These are phyloP conservation scores for Zaprionus lineosus DNA, from an alignment of 2,888 invertebrate genomes.

Conservation along the genomic window DNA sequence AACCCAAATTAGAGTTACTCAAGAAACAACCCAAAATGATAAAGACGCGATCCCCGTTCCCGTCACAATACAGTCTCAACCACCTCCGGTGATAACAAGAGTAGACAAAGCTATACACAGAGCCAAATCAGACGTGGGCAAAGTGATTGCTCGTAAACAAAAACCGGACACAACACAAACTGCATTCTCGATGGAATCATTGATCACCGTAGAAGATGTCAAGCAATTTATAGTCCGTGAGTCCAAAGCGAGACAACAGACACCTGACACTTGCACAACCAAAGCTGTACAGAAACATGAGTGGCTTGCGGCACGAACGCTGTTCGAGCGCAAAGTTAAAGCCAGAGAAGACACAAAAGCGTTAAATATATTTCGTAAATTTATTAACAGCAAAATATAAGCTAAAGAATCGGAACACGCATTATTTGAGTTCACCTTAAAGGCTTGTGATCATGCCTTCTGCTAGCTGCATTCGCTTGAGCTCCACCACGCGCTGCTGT, in stretches of 20 bases:
- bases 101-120: slow-evolving; percentile 41
- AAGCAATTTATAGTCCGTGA: slow-evolving; percentile 74
- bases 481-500: slow-evolving; percentile 56
- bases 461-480: slow-evolving; percentile 54
- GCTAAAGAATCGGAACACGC: slow-evolving; percentile 5
- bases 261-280: slow-evolving; percentile 57
- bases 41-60: slow-evolving; percentile 15
- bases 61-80: slow-evolving; percentile 12
- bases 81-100: slow-evolving; percentile 40
- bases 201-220: slow-evolving; percentile 68
- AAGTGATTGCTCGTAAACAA: slow-evolving; percentile 30
- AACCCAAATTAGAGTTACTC: not conserved
- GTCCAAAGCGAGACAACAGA: slow-evolving; percentile 59
- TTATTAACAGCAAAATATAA: slow-evolving; percentile 78
- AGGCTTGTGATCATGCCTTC: slow-evolving; percentile 47
- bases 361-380: slow-evolving; percentile 76
- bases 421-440: not conserved
- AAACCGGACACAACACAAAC: not conserved
- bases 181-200: slow-evolving; percentile 50
- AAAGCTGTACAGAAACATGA: slow-evolving; percentile 72
- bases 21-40: not conserved
- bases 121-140: slow-evolving; percentile 63
- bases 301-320: slow-evolving; percentile 76
- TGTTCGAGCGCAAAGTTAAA: slow-evolving; percentile 72
- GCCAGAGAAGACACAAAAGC: slow-evolving; percentile 70